phyloP scores from a whole-genome alignment of 2,888 invertebrate genomes.

The Macaria liturata region DNA sequence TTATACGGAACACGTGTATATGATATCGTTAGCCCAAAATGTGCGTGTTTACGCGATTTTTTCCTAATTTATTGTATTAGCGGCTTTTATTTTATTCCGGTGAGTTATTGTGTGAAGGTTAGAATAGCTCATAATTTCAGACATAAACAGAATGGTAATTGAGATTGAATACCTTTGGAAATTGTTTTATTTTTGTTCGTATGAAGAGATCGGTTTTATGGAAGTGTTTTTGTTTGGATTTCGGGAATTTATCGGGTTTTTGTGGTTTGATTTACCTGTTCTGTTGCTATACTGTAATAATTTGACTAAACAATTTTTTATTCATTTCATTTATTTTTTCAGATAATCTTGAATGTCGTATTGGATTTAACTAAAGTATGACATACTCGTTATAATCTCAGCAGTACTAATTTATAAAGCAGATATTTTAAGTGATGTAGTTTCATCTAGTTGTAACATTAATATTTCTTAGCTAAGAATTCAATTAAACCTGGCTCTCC shows the following conservation, averaged over 20 bases:
- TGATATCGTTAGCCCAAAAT: conserved; percentile 26
- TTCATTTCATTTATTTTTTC: too few species aligned
- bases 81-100: conserved; percentile 10
- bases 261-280: conserved; percentile 6
- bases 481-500: too few species aligned
- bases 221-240: conserved; percentile 9
- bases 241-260: conserved; percentile 1
- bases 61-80: conserved; percentile 30
- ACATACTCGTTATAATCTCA: too few species aligned
- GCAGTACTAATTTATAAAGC: too few species aligned
- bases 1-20: conserved; percentile 29
- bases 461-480: too few species aligned
- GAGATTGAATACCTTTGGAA: conserved; percentile 20
- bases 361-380: too few species aligned
- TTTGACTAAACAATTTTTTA: too few species aligned
- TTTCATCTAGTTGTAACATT: too few species aligned
- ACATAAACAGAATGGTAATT: conserved; percentile 15
- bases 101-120: conserved; percentile 24
- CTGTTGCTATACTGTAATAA: too few species aligned
- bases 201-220: conserved; percentile 6
- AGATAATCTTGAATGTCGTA: too few species aligned
- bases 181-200: conserved; percentile 10
- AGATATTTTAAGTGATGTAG: too few species aligned
- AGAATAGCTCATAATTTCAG: conserved; percentile 11
- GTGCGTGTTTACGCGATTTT: conserved; percentile 31